These are phyloP conservation scores for Hyla sarda DNA, from an alignment of 2,113 vertebrate genomes.

Conservation along the genomic window DNA sequence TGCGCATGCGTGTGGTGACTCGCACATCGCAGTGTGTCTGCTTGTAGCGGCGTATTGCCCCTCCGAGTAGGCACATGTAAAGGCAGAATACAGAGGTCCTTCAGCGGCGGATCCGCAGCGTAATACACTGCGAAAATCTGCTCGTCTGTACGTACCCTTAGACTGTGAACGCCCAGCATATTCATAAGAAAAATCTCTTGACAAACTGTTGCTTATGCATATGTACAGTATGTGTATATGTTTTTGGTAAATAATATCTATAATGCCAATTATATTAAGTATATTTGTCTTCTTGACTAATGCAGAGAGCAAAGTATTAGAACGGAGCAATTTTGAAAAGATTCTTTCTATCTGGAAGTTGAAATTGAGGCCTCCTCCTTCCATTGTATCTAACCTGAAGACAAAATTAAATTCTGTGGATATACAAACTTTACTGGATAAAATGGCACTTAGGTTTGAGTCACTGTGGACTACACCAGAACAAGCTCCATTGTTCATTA, in stretches of 20 bases:
- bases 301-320: constrained; percentile 39
- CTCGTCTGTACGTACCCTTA: too few relatives aligned
- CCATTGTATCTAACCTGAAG: background rate
- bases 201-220: background rate
- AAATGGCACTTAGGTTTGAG: constrained; percentile 24
- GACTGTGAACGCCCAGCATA: too few relatives aligned
- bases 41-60: too few relatives aligned
- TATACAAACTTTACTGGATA: constrained; percentile 26
- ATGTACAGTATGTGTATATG: background rate
- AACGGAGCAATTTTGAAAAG: constrained; percentile 28
- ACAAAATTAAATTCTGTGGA: background rate
- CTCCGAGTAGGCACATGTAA: too few relatives aligned
- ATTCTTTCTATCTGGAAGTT: constrained; percentile 51
- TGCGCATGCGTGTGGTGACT: too few relatives aligned
- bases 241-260: background rate
- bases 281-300: constrained; percentile 9
- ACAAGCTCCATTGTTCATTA: background rate
- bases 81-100: too few relatives aligned
- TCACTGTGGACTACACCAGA: constrained; percentile 67
- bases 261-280: background rate
- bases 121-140: too few relatives aligned
- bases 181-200: too few relatives aligned
- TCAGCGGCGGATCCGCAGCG: too few relatives aligned
- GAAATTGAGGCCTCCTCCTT: constrained; percentile 12
- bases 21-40: too few relatives aligned